Evolutionary conservation across 2,113 vertebrate species (phyloP).

Genomic region (Aegypius monachus): DNA sequence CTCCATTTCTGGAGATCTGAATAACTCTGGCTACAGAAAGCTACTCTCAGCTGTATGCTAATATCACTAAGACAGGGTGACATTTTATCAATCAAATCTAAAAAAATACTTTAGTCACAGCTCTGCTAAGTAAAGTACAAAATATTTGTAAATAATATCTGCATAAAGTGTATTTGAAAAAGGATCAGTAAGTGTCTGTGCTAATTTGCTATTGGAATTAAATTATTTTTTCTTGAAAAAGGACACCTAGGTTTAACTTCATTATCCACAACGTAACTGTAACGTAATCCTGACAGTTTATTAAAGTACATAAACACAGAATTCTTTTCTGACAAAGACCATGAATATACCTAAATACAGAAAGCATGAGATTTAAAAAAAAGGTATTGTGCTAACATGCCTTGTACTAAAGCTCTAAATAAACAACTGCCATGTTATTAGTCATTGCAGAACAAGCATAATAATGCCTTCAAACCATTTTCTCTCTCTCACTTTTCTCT

Average conservation of each 20-base stretch:
- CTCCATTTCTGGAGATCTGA: background rate
- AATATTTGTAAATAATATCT: background rate
- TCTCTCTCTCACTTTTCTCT: background rate
- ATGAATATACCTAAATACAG: background rate
- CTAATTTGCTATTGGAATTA: background rate
- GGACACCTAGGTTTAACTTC: background rate
- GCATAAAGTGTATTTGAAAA: background rate
- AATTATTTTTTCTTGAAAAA: background rate
- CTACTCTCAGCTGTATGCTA: background rate
- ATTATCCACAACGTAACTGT: background rate
- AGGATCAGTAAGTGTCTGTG: background rate
- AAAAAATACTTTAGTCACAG: background rate
- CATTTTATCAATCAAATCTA: background rate
- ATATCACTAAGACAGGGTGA: background rate
- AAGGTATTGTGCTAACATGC: background rate
- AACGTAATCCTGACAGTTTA: background rate
- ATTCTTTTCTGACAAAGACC: background rate
- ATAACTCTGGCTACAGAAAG: background rate
- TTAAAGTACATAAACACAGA: background rate
- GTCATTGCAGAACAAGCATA: background rate
- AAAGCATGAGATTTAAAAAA: background rate
- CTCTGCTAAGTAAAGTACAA: background rate
- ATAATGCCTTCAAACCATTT: background rate
- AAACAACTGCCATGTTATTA: background rate
- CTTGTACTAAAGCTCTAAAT: background rate